Percentiles rank a stretch among this genome's conserved stretches.
Conservation (phyloP, 2,888 invertebrate genomes). For the Drosophila formosana region DNA sequence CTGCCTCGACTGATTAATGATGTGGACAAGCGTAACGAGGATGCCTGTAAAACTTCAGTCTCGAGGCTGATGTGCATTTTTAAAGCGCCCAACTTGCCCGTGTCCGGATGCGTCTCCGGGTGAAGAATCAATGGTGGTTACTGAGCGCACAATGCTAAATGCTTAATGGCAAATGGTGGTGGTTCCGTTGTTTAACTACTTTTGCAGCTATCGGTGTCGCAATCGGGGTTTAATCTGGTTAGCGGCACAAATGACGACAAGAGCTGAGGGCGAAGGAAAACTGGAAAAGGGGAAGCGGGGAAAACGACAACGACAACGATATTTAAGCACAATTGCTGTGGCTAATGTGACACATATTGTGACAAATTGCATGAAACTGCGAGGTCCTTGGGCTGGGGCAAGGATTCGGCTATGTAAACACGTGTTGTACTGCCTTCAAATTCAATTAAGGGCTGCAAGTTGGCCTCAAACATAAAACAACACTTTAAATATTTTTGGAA, state of each 20-base stretch:
- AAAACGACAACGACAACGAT: conserved; percentile 49
- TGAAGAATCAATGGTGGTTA: conserved; percentile 49
- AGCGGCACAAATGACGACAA: conserved; percentile 67
- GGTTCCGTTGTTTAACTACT: conserved; percentile 62
- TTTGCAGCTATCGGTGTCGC: conserved; percentile 66
- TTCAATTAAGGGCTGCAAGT: conserved; percentile 40
- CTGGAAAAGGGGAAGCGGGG: neutral
- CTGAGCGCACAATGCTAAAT: conserved; percentile 1
- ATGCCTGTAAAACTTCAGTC: conserved; percentile 37
- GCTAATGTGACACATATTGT: conserved; percentile 86
- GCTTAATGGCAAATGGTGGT: conserved; percentile 29
- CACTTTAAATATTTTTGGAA: conserved; percentile 12
- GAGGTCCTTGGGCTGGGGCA: conserved; percentile 23
- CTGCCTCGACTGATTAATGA: conserved; percentile 68
- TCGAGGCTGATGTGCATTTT: conserved; percentile 53
- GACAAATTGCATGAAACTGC: conserved; percentile 84
- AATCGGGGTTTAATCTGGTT: conserved; percentile 78
- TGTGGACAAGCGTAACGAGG: conserved; percentile 38
- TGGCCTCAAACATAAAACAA: conserved; percentile 2
- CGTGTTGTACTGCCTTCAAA: conserved; percentile 55
- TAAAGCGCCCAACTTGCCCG: conserved; percentile 51
- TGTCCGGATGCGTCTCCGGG: conserved; percentile 14
- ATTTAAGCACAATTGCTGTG: conserved; percentile 83
- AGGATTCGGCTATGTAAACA: conserved; percentile 56
- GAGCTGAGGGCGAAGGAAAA: conserved; percentile 29